Evolutionary conservation across 2,888 invertebrate species (phyloP).

Genomic region (Heterodera filipjevi): DNA sequence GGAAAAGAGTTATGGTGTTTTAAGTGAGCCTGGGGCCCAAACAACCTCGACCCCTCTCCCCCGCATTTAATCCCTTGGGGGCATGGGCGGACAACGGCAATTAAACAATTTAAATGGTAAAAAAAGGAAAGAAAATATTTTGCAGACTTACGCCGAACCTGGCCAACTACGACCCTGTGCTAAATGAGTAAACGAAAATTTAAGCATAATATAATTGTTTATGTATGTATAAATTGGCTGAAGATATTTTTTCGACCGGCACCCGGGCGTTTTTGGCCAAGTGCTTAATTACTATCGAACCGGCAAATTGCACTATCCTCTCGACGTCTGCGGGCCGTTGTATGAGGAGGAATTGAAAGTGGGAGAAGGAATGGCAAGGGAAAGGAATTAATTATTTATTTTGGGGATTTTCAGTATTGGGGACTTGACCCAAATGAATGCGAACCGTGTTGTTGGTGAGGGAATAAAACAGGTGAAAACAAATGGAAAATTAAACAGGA

Average conservation of each 20-base stretch:
- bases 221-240: constrained; percentile 44
- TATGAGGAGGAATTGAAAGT: constrained; percentile 99
- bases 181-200: constrained; percentile 76
- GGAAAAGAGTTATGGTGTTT: too few relatives aligned
- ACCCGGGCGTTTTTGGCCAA: constrained; percentile 87
- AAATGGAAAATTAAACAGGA: constrained; percentile 68
- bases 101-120: not conserved
- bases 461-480: not conserved
- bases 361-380: not conserved
- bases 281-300: constrained; percentile 85
- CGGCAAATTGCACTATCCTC: constrained; percentile 89
- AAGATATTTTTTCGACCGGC: constrained; percentile 91
- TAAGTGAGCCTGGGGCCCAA: too few relatives aligned
- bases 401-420: constrained; percentile 72
- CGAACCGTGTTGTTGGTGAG: constrained; percentile 87
- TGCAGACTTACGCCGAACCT: constrained; percentile 82
- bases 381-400: not conserved
- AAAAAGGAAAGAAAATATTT: not conserved
- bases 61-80: too few relatives aligned
- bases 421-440: constrained; percentile 95
- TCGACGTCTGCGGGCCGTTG: constrained; percentile 94
- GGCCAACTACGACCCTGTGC: constrained; percentile 97
- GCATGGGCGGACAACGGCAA: not conserved
- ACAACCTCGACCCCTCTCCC: too few relatives aligned
- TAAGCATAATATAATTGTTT: not conserved